Conservation (phyloP, 2,888 invertebrate genomes). For the Acronicta aceris region DNA sequence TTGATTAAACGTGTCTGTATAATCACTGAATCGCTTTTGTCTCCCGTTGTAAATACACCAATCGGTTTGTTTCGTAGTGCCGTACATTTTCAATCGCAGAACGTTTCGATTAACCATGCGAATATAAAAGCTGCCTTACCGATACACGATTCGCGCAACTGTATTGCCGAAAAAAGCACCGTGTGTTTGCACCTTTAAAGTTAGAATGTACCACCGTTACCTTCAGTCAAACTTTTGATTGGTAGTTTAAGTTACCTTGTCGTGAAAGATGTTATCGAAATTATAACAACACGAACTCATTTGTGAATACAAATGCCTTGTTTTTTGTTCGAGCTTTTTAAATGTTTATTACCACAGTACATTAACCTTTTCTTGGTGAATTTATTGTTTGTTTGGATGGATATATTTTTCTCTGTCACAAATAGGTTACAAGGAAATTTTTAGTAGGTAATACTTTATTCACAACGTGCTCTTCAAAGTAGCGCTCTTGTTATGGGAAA, state of each 20-base stretch:
- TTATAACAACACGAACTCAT: constrained; percentile 60
- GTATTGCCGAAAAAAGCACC: neutral
- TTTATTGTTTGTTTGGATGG: constrained; percentile 24
- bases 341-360: constrained; percentile 39
- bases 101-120: too few species aligned
- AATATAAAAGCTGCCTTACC: too few species aligned
- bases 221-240: constrained; percentile 49
- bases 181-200: neutral
- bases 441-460: neutral
- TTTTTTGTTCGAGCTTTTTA: constrained; percentile 42
- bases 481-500: too few species aligned
- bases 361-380: constrained; percentile 24
- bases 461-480: neutral
- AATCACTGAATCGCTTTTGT: too few species aligned
- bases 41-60: too few species aligned
- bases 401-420: constrained; percentile 4
- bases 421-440: neutral
- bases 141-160: neutral
- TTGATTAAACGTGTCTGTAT: too few species aligned
- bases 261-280: constrained; percentile 57
- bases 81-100: too few species aligned
- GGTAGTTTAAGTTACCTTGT: constrained; percentile 49
- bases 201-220: constrained; percentile 16
- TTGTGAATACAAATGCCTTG: constrained; percentile 53
- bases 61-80: too few species aligned